Evolutionary conservation across 2,797 vertebrate species (phyloP).

Genomic region (Falco novaeseelandiae): DNA sequence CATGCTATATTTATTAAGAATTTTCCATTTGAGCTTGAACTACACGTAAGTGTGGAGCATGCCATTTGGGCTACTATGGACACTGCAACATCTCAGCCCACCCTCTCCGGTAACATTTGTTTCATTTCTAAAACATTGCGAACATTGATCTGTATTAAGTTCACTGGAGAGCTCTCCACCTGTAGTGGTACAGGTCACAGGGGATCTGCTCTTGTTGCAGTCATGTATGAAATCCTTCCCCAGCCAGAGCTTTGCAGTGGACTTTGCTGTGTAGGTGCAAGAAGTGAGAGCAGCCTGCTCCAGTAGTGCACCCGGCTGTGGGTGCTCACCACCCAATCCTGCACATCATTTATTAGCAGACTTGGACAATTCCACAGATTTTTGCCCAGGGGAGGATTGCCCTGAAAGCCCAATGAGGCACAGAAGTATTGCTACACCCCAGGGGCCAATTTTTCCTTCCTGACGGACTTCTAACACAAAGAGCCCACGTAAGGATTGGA

Average conservation of each 20-base stretch:
- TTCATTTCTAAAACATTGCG: neutral
- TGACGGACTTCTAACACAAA: neutral
- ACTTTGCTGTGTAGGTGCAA: neutral
- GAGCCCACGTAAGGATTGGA: fast-evolving
- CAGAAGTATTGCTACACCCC: neutral
- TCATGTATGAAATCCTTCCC: neutral
- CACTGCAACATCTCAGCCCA: neutral
- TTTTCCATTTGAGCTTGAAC: neutral
- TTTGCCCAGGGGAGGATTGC: neutral
- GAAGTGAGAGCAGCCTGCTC: fast-evolving
- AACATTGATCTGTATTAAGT: neutral
- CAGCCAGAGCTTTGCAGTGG: fast-evolving
- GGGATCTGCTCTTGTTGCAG: neutral
- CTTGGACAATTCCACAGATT: neutral
- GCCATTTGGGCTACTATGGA: neutral
- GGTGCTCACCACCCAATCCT: neutral
- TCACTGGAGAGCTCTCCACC: neutral
- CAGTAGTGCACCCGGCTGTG: fast-evolving
- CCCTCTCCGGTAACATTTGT: fast-evolving
- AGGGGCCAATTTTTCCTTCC: neutral
- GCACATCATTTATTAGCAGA: neutral
- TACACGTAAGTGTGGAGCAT: neutral
- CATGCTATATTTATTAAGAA: neutral
- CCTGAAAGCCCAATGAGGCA: neutral
- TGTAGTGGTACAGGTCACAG: fast-evolving